Conservation (phyloP, 64 coral and sea anemone genomes). For the Hydrozoanthus tunicans region DNA sequence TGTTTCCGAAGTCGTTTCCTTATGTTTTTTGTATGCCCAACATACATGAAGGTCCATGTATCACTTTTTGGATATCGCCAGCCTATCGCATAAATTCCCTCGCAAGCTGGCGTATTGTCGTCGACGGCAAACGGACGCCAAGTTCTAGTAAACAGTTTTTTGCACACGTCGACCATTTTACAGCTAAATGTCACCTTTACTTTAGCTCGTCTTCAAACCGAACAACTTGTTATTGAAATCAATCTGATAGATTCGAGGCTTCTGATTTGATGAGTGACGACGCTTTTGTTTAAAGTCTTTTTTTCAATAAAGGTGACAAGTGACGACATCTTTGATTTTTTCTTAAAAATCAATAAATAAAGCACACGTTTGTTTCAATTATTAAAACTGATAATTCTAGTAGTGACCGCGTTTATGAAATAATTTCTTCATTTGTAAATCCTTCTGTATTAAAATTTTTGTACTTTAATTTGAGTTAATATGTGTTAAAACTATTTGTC, state of each 20-base stretch:
- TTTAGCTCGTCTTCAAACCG: slow-evolving; percentile 3
- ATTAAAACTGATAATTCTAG: too few species aligned
- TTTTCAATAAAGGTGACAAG: too few species aligned
- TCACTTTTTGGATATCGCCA: slow-evolving; percentile 50
- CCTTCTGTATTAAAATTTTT: too few species aligned
- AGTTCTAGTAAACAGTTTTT: slow-evolving; percentile 55
- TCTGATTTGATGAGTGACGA: slow-evolving; percentile 30
- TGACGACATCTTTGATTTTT: too few species aligned
- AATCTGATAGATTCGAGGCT: not conserved
- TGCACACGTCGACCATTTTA: slow-evolving; percentile 52
- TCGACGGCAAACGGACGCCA: slow-evolving; percentile 32
- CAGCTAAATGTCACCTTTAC: not conserved
- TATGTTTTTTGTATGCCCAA: slow-evolving; percentile 46
- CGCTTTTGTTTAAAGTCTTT: not conserved
- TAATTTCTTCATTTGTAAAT: too few species aligned
- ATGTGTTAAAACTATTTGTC: too few species aligned
- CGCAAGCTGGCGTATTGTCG: slow-evolving; percentile 37
- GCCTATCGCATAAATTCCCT: slow-evolving; percentile 53
- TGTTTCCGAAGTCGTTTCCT: slow-evolving; percentile 45
- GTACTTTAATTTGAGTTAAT: too few species aligned
- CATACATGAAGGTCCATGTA: slow-evolving; percentile 47
- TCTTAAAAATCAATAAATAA: too few species aligned
- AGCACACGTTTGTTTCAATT: too few species aligned
- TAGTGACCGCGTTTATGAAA: too few species aligned
- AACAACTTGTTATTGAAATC: not conserved